These are phyloP conservation scores for Eugnorisma glareosa DNA, from an alignment of 2,888 invertebrate genomes.

Conservation along the genomic window DNA sequence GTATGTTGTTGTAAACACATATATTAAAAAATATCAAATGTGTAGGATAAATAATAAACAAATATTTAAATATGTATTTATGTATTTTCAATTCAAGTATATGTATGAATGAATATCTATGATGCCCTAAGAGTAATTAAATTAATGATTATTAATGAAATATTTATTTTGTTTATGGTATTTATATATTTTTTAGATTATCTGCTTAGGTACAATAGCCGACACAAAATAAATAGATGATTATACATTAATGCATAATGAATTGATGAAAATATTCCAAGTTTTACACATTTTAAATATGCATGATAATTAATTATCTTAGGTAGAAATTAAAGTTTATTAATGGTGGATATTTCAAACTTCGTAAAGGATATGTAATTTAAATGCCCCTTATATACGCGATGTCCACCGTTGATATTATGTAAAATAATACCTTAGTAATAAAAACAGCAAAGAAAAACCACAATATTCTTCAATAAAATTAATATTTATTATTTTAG, in stretches of 20 bases:
- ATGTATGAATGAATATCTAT: slow-evolving; percentile 24
- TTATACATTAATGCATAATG: not conserved
- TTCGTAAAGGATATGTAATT: not conserved
- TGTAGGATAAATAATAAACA: slow-evolving; percentile 36
- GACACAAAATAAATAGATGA: not conserved
- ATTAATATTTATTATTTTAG: not conserved
- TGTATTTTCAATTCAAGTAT: slow-evolving; percentile 31
- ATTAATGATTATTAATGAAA: not conserved
- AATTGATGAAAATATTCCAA: not conserved
- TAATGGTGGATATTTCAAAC: not conserved
- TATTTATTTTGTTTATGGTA: not conserved
- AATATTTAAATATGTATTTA: not conserved
- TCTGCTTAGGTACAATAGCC: too few species aligned
- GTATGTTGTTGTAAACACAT: slow-evolving; percentile 47
- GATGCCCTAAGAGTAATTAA: slow-evolving; percentile 15
- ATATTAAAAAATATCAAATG: slow-evolving; percentile 32
- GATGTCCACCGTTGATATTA: not conserved
- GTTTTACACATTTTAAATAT: not conserved
- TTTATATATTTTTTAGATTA: not conserved
- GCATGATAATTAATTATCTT: not conserved
- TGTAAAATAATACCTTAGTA: not conserved
- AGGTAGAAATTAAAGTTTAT: not conserved
- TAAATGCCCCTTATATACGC: not conserved
- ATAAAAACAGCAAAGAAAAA: not conserved
- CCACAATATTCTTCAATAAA: not conserved